These are phyloP conservation scores for Macaria notata DNA, from an alignment of 2,888 invertebrate genomes.

Conservation along the genomic window DNA sequence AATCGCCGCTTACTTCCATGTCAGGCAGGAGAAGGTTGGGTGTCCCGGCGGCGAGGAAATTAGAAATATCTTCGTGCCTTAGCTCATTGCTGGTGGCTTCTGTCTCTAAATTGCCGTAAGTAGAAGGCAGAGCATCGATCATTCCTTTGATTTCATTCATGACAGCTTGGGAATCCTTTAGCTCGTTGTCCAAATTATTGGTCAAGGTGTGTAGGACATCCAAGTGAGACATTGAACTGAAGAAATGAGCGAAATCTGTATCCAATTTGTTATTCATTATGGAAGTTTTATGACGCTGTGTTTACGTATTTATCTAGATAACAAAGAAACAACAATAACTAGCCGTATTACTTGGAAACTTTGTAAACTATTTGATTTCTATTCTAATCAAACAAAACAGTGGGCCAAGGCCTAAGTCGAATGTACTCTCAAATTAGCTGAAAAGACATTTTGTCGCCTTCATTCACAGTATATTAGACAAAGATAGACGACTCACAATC, in stretches of 20 bases:
- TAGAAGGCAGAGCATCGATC: slow-evolving; percentile 50
- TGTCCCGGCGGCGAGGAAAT: slow-evolving; percentile 52
- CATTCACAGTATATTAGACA: too few species aligned
- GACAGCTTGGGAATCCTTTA: slow-evolving; percentile 61
- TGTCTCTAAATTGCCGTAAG: slow-evolving; percentile 24
- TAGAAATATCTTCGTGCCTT: slow-evolving; percentile 54
- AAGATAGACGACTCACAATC: too few species aligned
- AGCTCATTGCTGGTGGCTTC: slow-evolving; percentile 35
- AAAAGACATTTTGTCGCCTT: too few species aligned
- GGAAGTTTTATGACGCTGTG: too few species aligned
- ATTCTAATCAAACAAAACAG: too few species aligned
- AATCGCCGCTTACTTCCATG: slow-evolving; percentile 52
- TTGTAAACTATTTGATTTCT: too few species aligned
- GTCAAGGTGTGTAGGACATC: slow-evolving; percentile 65
- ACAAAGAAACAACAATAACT: too few species aligned
- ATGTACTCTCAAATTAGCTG: too few species aligned
- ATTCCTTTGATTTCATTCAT: slow-evolving; percentile 63
- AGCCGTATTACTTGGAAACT: too few species aligned
- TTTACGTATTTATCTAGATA: too few species aligned
- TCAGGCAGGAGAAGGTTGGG: slow-evolving; percentile 62
- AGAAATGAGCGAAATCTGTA: slow-evolving; percentile 51
- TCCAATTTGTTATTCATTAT: slow-evolving; percentile 24
- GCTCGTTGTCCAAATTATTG: slow-evolving; percentile 56
- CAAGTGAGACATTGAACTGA: slow-evolving; percentile 58
- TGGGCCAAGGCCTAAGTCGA: too few species aligned